Conservation (phyloP, 2,888 invertebrate species). For the Pristionchus entomophagus region DNA sequence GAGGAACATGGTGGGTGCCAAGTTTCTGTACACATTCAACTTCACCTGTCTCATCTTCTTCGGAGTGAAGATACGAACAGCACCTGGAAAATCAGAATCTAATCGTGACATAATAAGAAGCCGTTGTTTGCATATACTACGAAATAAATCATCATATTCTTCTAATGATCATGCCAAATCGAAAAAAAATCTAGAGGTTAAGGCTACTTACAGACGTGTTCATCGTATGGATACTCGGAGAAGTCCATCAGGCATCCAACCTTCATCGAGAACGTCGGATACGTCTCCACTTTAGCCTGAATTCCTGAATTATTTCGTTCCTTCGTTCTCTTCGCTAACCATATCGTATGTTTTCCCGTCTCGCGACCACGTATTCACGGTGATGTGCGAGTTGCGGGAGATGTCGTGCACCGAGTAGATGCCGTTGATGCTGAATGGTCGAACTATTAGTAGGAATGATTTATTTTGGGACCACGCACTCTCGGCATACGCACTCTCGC, state of each 20-base stretch:
- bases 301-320: too few species aligned
- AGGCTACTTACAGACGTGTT: constrained; percentile 52
- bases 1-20: constrained; percentile 54
- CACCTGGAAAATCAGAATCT: constrained; percentile 22
- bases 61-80: constrained; percentile 52
- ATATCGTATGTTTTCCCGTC: neutral
- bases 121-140: too few species aligned
- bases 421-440: constrained; percentile 63
- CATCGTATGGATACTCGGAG: constrained; percentile 59
- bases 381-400: constrained; percentile 57
- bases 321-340: neutral
- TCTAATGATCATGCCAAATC: too few species aligned
- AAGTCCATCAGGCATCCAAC: constrained; percentile 72
- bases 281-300: constrained; percentile 65
- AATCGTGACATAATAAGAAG: too few species aligned
- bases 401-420: constrained; percentile 66
- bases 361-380: constrained; percentile 52
- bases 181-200: too few species aligned
- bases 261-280: constrained; percentile 70
- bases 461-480: too few species aligned
- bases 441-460: too few species aligned
- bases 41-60: constrained; percentile 53
- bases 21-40: constrained; percentile 49
- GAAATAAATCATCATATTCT: too few species aligned
- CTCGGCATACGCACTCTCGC: too few species aligned